These are phyloP conservation scores for Zelostemma sp. DNA, from an alignment of 1,140 invertebrate genomes.

Conservation along the genomic window DNA sequence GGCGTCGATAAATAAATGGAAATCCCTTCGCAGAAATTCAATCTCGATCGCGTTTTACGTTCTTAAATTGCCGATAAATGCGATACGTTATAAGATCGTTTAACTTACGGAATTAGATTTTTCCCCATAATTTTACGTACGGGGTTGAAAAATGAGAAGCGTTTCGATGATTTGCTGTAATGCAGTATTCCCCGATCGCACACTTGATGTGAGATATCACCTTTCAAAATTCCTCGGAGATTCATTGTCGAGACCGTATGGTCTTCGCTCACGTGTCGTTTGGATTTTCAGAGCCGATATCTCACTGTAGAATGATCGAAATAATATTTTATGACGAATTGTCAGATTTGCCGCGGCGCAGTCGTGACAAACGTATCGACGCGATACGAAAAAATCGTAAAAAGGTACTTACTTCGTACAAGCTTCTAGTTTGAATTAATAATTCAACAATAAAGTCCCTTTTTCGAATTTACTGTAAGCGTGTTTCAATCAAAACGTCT, in stretches of 20 bases:
- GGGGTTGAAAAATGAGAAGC: background rate
- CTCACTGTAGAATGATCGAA: background rate
- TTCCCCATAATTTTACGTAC: slow-evolving; percentile 6
- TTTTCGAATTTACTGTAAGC: too few species aligned
- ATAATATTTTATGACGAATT: background rate
- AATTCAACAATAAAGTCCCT: too few species aligned
- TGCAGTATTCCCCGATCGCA: slow-evolving; percentile 5
- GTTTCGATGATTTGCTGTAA: slow-evolving; percentile 14
- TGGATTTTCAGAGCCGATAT: slow-evolving; percentile 3
- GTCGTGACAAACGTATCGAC: background rate
- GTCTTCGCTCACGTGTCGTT: background rate
- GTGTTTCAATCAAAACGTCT: too few species aligned
- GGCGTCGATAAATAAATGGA: too few species aligned
- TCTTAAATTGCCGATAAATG: too few species aligned
- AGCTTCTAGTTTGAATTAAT: too few species aligned
- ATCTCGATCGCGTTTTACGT: too few species aligned
- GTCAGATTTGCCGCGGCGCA: background rate
- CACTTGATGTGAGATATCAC: slow-evolving; percentile 7
- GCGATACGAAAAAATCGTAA: background rate
- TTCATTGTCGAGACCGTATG: slow-evolving; percentile 5
- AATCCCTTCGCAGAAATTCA: too few species aligned
- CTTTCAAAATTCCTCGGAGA: slow-evolving; percentile 5
- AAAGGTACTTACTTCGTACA: background rate
- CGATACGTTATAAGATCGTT: background rate
- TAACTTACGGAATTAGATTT: background rate